Base-by-base conservation (phyloP, 2,797 vertebrate genomes). In the Sciurus carolinensis region DNA sequence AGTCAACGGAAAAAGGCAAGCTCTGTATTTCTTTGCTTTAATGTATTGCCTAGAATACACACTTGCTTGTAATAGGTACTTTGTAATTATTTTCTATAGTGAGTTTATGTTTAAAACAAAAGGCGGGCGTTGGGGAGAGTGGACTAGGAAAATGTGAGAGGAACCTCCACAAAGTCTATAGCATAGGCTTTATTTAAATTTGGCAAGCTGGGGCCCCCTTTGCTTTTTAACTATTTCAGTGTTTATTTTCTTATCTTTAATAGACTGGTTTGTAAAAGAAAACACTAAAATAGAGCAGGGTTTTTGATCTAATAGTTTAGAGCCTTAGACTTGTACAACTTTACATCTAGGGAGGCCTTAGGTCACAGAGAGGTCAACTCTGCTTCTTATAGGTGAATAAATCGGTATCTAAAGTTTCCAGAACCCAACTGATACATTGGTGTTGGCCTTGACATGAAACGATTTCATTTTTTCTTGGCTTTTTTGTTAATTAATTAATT, bases 171-270 rank as follows among this genome's bases (percentile, higher is more conserved):
- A 79, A 36, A 30, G 52, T 66, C 30, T 88, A 3, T 44, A 50
- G 47, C 44, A 44, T 59, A 66, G 73, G 24, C 71, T 91, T 82
- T 22, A 1, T 33, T 89, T 36, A 75, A 12, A 71, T 80, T 90
- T 59, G 82, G 30, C 71, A 24, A 10, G 5, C 17, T 81, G 24
- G 17, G 79, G n/a, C 26, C 47, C 66, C 30, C 4, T 92, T 76
- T 66, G n/a, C 72, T 80, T 88, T 91, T 73, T 85, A 82, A 77
- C 44, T 39, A 13, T 10, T 57, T 15, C 10, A 64, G 6, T 77
- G 36, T 91, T 88, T 95, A 22, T 87, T 85, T 96, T 87, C 54
- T 75, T 94, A 39, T 86, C 50, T 82, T 75, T 82, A 84, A 5
- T 66, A 82, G 54, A 57, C 26, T 80, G 2, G 22, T 50, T 94